Evolutionary conservation across 2,888 invertebrate species (phyloP), one percentile per base, ranked within the genome.

Genomic region (Eretmocerus hayati): DNA sequence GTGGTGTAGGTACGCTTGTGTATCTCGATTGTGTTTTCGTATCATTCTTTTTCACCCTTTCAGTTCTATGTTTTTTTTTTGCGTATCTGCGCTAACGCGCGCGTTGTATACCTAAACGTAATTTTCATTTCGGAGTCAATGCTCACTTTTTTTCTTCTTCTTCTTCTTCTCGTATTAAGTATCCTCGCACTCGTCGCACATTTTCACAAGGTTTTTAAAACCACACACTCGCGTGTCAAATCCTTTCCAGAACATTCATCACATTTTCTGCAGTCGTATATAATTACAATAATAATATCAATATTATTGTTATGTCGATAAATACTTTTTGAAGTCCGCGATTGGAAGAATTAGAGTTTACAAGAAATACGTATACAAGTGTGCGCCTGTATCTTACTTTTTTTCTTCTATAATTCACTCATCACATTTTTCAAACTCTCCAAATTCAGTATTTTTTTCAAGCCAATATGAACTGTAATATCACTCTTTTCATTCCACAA

Each of bases 351-450:
- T 77, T 75, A 76, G 76, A 76, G 77, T 75, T 77, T 77, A 77
- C 75, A 76, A 71, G 72, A 77, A 74, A 82, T 81, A 83, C 84
- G 84, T 84, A 84, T 84, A 84, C 83, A 80, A 80, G 78, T 82
- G 81, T 81, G 53, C 54, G 54, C 49, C 57, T 57, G 38, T 50
- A 40, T 54, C 35, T 48, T 48, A 52, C 56, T 54, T 52, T 52
- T 46, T 47, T 50, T 38, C n/a, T n/a, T n/a, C n/a, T n/a, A n/a
- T n/a, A n/a, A n/a, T n/a, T n/a, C n/a, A n/a, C n/a, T n/a, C n/a
- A n/a, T n/a, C n/a, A n/a, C n/a, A n/a, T n/a, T n/a, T n/a, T n/a
- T n/a, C n/a, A n/a, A n/a, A n/a, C n/a, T n/a, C n/a, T n/a, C n/a
- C n/a, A n/a, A n/a, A n/a, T n/a, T n/a, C n/a, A 41, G 3, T 40